Evolutionary conservation across 1,140 invertebrate genomes (phyloP), one percentile per base, ranked within the genome.

Genomic region (Meteorus sp.): DNA sequence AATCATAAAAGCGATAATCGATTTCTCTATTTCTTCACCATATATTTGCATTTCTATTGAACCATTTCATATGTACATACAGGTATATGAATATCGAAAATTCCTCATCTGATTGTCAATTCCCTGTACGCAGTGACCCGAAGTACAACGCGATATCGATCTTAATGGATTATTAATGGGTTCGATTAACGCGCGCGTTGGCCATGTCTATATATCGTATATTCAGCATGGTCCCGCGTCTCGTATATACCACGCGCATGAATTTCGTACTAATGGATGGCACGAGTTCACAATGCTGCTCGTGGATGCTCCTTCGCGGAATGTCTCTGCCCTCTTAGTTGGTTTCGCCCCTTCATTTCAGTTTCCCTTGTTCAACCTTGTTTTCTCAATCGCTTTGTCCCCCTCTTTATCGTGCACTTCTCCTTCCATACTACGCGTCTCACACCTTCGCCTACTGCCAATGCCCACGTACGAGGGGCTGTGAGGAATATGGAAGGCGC

Each of bases 141-240:
- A 8, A n/a, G 3, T n/a, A 47, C n/a, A 22, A 19, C 2, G 17
- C 19, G 39, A 43, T 47, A 47, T 47, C 20, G 44, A 47, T 47
- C 44, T 23, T 27, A 47, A 47, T 47, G 20, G 44, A 47, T 47
- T 47, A 47, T 47, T 47, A 47, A 47, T 47, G 23, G 23, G 20
- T n/a, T 47, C 23, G 23, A 47, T 47, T 47, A 22, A 47, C 44
- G 23, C 20, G 20, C 8, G 23, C 23, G 44, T 47, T 13, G 11
- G 15, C 7, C 19, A 47, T 47, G 8, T n/a, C 20, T 3, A 4
- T 39, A 39, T 39, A 11, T 39, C 29, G 11, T 7, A 33, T 11
- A 33, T 33, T 33, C n/a, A n/a, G n/a, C n/a, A n/a, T n/a, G n/a
- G n/a, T n/a, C n/a, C n/a, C n/a, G n/a, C n/a, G 33, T 13, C 9